Evolutionary conservation across 53 echinoderm and acorn worm genomes (phyloP).

Genomic region (Holothuria scabra): DNA sequence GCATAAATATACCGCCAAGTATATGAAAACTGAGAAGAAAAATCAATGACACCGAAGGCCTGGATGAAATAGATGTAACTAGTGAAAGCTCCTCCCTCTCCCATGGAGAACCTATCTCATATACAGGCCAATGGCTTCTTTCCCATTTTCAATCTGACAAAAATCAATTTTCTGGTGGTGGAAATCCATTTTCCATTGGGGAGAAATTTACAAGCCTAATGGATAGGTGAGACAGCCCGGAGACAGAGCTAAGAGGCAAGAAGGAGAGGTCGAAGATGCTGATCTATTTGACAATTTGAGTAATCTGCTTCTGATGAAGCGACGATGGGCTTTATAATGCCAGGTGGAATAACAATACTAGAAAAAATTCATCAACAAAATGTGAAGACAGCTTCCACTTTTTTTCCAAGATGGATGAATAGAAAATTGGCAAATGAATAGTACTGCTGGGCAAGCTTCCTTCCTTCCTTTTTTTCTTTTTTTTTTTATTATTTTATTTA

Average conservation of each 20-base stretch:
- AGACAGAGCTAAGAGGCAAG: slow-evolving; percentile 23
- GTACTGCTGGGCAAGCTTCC: no score
- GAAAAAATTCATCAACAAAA: slow-evolving; percentile 26
- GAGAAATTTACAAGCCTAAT: slow-evolving; percentile 50
- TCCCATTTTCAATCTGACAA: slow-evolving; percentile 30
- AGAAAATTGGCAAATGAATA: no score
- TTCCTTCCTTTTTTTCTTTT: no score
- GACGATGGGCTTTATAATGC: not conserved
- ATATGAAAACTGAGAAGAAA: not conserved
- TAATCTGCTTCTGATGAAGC: slow-evolving; percentile 39
- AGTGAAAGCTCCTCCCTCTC: no score
- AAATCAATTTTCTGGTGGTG: slow-evolving; percentile 52
- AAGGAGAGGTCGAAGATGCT: slow-evolving; percentile 23
- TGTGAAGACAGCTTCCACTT: not conserved
- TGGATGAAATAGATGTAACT: not conserved
- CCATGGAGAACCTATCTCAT: slow-evolving; percentile 2
- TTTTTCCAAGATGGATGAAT: no score
- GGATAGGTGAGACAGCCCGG: slow-evolving; percentile 48
- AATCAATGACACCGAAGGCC: slow-evolving; percentile 37
- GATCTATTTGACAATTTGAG: slow-evolving; percentile 43
- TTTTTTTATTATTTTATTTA: no score
- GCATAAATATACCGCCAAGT: no score
- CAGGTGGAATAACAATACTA: slow-evolving; percentile 24
- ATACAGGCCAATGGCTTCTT: slow-evolving; percentile 26
- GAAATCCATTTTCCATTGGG: slow-evolving; percentile 35